phyloP scores from a whole-genome alignment of 2,797 vertebrate species.

The Phrynocephalus vlangalii region DNA sequence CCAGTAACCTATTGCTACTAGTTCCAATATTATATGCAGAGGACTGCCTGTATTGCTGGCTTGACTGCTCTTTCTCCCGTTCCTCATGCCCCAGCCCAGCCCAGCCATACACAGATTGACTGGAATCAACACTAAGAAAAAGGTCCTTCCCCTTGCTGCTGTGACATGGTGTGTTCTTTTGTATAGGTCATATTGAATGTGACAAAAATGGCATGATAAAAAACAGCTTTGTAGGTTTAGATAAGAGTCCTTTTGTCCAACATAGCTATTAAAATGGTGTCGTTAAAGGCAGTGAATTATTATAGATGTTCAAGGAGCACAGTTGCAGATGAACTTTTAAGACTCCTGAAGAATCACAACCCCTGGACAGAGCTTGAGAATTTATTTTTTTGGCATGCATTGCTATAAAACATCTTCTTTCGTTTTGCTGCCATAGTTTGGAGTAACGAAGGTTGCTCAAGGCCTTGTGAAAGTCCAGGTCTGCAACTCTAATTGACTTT shows the following conservation, averaged over 20 bases:
- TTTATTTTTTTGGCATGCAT: neutral
- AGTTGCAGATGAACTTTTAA: neutral
- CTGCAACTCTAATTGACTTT: conserved; percentile 4
- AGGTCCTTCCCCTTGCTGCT: neutral
- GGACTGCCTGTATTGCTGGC: too few relatives aligned
- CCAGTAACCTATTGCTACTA: too few relatives aligned
- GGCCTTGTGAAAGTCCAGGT: neutral
- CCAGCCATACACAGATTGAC: too few relatives aligned
- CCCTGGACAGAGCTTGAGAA: neutral
- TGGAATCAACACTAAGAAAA: too few relatives aligned
- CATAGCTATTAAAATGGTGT: neutral
- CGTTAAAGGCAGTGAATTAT: neutral
- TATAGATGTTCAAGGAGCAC: neutral
- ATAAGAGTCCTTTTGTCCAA: neutral
- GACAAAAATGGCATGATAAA: neutral
- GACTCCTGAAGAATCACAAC: neutral
- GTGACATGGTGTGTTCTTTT: neutral
- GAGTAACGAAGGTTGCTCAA: neutral
- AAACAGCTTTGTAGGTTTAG: neutral
- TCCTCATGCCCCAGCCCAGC: too few relatives aligned
- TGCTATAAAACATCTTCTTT: neutral
- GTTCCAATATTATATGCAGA: too few relatives aligned
- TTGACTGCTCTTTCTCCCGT: too few relatives aligned
- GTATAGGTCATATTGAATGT: neutral
- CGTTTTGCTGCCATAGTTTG: neutral